Evolutionary conservation across 2,797 vertebrate genomes (phyloP), one percentile per base, ranked within the genome.

Genomic region (Scarus forsteni): DNA sequence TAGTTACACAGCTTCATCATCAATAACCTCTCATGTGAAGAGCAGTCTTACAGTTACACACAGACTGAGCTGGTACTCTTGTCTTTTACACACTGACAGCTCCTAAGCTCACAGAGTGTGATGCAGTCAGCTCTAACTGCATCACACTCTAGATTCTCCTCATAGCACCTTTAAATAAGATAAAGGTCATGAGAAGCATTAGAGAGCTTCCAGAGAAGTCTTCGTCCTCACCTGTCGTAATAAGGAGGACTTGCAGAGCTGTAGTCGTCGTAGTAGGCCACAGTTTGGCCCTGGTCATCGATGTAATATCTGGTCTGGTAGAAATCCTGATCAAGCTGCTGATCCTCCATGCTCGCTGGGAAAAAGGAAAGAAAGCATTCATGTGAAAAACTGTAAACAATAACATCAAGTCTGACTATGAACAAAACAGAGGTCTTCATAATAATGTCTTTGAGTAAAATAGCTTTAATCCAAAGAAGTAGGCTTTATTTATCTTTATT

Each of bases 301-400:
- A 94, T 90, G 52, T 91, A 89, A 73, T 96, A 97, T 80, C 92
- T 92, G 60, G 96, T 95, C 52, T 95, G 94, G 86, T 96, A 97
- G 90, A 97, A 97, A 76, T 96, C 94, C 4, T 91, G 65, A 34
- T 96, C 91, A 85, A 93, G 91, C 82, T 93, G 92, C 38, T 93
- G 93, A 15, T 94, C 90, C 15, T 93, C 92, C 96, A 96, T 96
- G 79, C 94, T 96, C 60, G 44, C 19, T 35, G 70, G 10, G 60
- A 38, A 18, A 38, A 34, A 8, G 10, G 39, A 27, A 3, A 63
- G 14, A 39, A 18, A 44, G 10, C 38, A 10, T 42, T 69, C 8
- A 56, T 12, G 54, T 43, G 6, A 51, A 14, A 0, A 51, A 18
- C 7, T 40, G 39, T 51, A 15, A 8, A 57, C 5, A 40, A 7